Evolutionary conservation across 1,140 invertebrate species (phyloP).

Genomic region (Scaptomyza montana): DNA sequence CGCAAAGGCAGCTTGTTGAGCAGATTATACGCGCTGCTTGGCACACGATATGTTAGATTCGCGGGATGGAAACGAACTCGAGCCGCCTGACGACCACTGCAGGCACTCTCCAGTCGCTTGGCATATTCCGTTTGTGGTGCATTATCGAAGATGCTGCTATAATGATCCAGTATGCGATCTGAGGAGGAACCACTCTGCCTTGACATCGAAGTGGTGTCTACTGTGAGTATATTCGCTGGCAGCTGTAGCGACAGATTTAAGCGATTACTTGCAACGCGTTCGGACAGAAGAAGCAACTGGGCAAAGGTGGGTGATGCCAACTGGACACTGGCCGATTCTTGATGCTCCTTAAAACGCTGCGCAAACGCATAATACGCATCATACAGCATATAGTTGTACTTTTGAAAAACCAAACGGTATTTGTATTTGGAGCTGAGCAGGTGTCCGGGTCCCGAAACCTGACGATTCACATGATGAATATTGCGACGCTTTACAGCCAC

Average conservation of each 20-base stretch:
- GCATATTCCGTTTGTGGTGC: conserved; percentile 77
- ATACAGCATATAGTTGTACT: conserved; percentile 55
- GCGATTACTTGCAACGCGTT: conserved; percentile 45
- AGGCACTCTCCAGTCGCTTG: conserved; percentile 68
- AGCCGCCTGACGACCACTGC: conserved; percentile 46
- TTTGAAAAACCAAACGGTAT: conserved; percentile 59
- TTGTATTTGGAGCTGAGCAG: conserved; percentile 75
- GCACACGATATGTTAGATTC: conserved; percentile 74
- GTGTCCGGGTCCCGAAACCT: conserved; percentile 66
- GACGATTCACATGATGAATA: conserved; percentile 51
- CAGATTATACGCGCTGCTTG: conserved; percentile 62
- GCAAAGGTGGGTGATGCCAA: conserved; percentile 66
- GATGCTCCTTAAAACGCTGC: conserved; percentile 23
- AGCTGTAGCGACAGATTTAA: conserved; percentile 51
- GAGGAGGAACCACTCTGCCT: conserved; percentile 43
- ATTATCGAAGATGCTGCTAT: conserved; percentile 77
- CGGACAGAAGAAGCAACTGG: conserved; percentile 63
- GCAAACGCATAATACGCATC: conserved; percentile 57
- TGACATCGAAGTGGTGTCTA: conserved; percentile 65
- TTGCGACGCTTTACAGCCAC: conserved; percentile 73
- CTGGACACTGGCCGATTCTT: conserved; percentile 15
- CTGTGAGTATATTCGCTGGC: conserved; percentile 72
- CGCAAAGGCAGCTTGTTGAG: conserved; percentile 69
- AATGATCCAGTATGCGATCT: conserved; percentile 77
- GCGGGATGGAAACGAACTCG: conserved; percentile 75